Base-by-base conservation (phyloP, 2,797 vertebrate genomes). In the Novumbra hubbsi region DNA sequence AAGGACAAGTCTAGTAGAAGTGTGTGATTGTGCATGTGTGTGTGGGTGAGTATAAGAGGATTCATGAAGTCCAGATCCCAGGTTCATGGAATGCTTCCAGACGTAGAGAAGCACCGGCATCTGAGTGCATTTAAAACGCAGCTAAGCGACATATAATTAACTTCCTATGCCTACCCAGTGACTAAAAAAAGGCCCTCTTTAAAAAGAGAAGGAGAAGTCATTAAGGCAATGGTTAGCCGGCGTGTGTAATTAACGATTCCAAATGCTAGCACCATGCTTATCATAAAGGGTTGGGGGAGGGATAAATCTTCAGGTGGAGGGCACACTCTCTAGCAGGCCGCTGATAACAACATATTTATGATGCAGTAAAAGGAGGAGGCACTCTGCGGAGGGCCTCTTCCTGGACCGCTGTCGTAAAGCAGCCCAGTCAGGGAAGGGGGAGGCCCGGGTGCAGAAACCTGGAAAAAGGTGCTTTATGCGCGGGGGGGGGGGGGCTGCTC, bases 291-390 rank as follows among this genome's bases (percentile, higher is more conserved):
- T 11, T 45, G 41, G 9, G 41, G 34, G 72, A 48, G 14, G 89
- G 87, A 94, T 94, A 94, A 93, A 94, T 94, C 92, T 94, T 82
- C 28, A 32, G 38, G 60, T 75, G 75, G 85, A 89, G 55, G 55
- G 55, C 24, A 24, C n/a, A 60, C 55, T 24, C 55, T 85, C 91
- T 86, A 85, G 79, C 80, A 79, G 86, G 84, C 84, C 70, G 81
- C 88, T 80, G 88, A 92, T 91, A 93, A 93, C 92, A 92, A 92
- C 93, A 89, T 93, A 94, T 94, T 93, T 93, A 93, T 93, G 89
- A 81, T 86, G 86, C 85, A 27, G 87, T 92, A 92, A 92, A 92
- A 84, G 82, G 76, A 79, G 83, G 19, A 73, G 71, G 68, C 52
- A 63, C 72, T 88, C 74, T 71, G 86, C 64, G 87, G 90, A 77